phyloP scores from a whole-genome alignment of 2,113 vertebrate genomes.

The Dendrocopos noguchii region DNA sequence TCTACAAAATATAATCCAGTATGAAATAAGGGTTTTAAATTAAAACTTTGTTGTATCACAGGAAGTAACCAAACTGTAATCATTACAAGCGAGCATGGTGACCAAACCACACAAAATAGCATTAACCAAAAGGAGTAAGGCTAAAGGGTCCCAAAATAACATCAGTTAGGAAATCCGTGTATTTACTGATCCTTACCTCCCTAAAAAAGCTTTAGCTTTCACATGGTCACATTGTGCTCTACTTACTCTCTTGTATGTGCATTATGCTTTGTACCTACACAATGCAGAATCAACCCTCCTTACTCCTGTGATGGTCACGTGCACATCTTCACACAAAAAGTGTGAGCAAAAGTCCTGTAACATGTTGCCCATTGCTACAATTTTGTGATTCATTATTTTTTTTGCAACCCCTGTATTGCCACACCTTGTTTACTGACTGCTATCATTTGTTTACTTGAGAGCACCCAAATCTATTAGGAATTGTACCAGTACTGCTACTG shows the following conservation, averaged over 20 bases:
- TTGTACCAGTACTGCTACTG: not conserved
- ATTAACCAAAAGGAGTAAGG: not conserved
- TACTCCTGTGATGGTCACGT: not conserved
- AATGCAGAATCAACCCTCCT: not conserved
- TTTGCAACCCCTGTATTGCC: not conserved
- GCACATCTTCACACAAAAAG: not conserved
- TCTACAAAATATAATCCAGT: not conserved
- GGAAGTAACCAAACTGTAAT: not conserved
- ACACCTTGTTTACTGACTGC: not conserved
- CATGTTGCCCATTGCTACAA: not conserved
- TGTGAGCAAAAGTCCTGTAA: not conserved
- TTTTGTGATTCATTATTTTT: not conserved
- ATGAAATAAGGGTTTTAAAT: not conserved
- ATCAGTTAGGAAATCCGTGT: not conserved
- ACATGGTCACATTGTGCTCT: fast-evolving
- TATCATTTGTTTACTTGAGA: not conserved
- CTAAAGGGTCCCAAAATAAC: not conserved
- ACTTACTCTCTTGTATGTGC: not conserved
- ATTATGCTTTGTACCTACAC: not conserved
- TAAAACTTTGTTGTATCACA: not conserved
- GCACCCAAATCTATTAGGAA: not conserved
- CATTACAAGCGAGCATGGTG: not conserved
- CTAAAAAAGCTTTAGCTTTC: not conserved
- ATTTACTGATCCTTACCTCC: not conserved
- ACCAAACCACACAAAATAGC: not conserved